A percentile compares a stretch with the other conserved stretches of the same genome.
These are phyloP conservation scores for Bombyx mori DNA, from an alignment of 1,140 invertebrate genomes.

Conservation along the genomic window DNA sequence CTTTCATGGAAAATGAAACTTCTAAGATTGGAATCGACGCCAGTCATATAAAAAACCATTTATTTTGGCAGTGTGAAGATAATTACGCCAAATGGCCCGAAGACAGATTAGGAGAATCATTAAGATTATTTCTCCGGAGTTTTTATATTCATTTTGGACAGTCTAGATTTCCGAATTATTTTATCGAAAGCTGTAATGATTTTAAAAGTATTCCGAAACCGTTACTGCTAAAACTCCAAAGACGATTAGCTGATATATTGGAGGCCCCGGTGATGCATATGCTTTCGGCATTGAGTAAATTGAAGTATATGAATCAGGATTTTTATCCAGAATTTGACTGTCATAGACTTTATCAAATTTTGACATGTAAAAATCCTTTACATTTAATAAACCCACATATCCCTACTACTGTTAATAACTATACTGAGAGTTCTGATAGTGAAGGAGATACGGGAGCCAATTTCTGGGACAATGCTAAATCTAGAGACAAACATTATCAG, in stretches of 20 bases:
- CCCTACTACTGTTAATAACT: conserved; percentile 24
- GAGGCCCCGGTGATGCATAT: conserved; percentile 80
- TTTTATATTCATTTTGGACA: conserved; percentile 70
- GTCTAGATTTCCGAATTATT: conserved; percentile 78
- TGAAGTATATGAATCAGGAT: conserved; percentile 72
- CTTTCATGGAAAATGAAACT: conserved; percentile 75
- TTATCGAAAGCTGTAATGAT: conserved; percentile 79
- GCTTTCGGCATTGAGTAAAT: conserved; percentile 76
- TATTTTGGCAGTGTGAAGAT: conserved; percentile 86
- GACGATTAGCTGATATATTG: conserved; percentile 76
- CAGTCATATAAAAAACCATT: conserved; percentile 80
- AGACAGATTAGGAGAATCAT: conserved; percentile 76
- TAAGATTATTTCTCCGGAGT: conserved; percentile 75
- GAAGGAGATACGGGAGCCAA: conserved; percentile 40
- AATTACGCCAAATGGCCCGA: conserved; percentile 79
- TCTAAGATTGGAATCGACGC: conserved; percentile 72
- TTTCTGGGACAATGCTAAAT: conserved; percentile 65
- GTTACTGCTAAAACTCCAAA: conserved; percentile 75
- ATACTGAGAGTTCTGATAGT: conserved; percentile 47
- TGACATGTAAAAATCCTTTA: conserved; percentile 69
- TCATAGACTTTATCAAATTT: conserved; percentile 74
- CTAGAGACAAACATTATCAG: conserved; percentile 57
- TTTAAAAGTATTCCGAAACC: conserved; percentile 78
- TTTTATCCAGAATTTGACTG: conserved; percentile 79
- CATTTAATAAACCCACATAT: conserved; percentile 66